These are phyloP conservation scores for Tursiops truncatus DNA, from an alignment of 2,113 vertebrate genomes.

Conservation along the genomic window DNA sequence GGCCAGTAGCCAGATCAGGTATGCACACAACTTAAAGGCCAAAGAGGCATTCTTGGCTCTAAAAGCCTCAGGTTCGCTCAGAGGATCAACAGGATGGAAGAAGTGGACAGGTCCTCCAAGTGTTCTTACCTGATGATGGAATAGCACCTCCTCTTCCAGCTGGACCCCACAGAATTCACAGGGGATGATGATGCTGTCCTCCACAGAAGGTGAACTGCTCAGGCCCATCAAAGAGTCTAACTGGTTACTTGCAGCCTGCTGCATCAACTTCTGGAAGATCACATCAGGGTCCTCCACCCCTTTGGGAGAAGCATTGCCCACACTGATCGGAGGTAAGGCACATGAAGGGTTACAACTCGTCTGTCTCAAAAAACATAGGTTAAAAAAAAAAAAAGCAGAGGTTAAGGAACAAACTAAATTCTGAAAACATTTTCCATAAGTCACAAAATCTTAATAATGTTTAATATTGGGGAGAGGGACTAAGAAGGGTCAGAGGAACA, in stretches of 20 bases:
- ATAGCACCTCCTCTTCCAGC: conserved; percentile 92
- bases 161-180: conserved; percentile 97
- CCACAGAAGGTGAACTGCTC: conserved; percentile 78
- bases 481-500: neutral
- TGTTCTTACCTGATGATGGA: conserved; percentile 94
- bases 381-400: neutral
- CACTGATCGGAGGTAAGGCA: conserved; percentile 91
- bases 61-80: neutral
- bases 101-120: neutral
- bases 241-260: conserved; percentile 57
- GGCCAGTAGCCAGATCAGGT: neutral
- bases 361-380: conserved; percentile 80
- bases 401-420: neutral
- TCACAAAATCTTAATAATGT: neutral
- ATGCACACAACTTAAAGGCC: neutral
- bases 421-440: neutral
- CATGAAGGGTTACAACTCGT: conserved; percentile 93
- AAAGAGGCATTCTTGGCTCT: neutral
- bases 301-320: conserved; percentile 83
- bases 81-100: neutral
- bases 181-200: conserved; percentile 89
- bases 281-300: neutral
- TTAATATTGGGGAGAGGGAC: neutral
- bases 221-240: conserved; percentile 81
- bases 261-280: conserved; percentile 50